Conservation (phyloP, 2,113 vertebrate genomes). For the Dipodomys stephensi region DNA sequence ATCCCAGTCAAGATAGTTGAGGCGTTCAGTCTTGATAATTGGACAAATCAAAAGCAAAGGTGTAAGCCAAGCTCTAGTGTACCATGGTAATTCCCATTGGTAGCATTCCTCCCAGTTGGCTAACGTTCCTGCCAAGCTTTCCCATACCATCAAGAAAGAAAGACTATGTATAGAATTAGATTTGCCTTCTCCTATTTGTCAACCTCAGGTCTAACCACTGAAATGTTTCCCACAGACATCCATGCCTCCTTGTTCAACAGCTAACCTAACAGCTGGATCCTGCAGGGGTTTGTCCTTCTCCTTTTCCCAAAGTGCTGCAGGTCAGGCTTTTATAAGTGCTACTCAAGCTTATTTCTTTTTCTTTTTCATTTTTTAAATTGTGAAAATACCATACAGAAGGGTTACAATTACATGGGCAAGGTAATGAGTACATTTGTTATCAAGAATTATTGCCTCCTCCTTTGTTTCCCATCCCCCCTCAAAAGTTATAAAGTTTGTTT, state of each 20-base stretch:
- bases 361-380: not conserved
- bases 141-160: not conserved
- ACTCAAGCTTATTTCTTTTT: not conserved
- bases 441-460: too few relatives aligned
- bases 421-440: too few relatives aligned
- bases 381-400: too few relatives aligned
- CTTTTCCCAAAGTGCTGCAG: not conserved
- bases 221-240: not conserved
- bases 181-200: not conserved
- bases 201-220: not conserved
- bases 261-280: not conserved
- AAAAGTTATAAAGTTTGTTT: too few relatives aligned
- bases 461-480: too few relatives aligned
- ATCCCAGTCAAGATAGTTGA: conserved; percentile 43
- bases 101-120: not conserved
- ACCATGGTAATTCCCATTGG: not conserved
- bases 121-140: not conserved
- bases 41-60: not conserved
- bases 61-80: not conserved
- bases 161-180: not conserved
- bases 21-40: not conserved
- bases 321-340: not conserved
- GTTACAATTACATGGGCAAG: too few relatives aligned
- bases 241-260: not conserved
- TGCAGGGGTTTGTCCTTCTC: not conserved